These are phyloP conservation scores for Himalopsyche anomala DNA, from an alignment of 2,888 invertebrate genomes.

Conservation along the genomic window DNA sequence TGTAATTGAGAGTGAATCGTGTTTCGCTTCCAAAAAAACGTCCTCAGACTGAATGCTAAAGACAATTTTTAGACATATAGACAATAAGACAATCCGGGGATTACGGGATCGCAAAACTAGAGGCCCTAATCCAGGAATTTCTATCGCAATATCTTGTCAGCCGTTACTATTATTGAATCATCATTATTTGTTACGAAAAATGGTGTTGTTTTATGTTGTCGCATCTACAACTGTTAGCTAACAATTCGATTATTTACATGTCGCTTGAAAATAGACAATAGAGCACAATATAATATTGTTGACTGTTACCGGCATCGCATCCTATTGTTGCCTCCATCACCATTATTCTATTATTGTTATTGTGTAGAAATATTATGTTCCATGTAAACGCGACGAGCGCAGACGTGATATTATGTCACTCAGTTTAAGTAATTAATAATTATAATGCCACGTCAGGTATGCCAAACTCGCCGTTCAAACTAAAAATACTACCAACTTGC, in stretches of 20 bases:
- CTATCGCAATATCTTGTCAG: not conserved
- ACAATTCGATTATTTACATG: conserved; percentile 40
- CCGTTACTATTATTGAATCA: not conserved
- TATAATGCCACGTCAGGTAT: conserved; percentile 11
- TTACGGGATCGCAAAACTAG: too few species aligned
- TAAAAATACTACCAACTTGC: not conserved
- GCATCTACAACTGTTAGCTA: conserved; percentile 18
- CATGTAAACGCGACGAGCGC: not conserved
- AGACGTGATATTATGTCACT: conserved; percentile 25
- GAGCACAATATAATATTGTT: conserved; percentile 30
- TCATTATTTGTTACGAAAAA: conserved; percentile 5
- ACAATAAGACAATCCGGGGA: too few species aligned
- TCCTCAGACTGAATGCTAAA: too few species aligned
- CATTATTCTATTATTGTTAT: conserved; percentile 34
- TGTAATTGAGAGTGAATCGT: too few species aligned
- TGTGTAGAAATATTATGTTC: conserved; percentile 24
- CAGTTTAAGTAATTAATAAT: conserved; percentile 29
- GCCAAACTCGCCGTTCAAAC: not conserved
- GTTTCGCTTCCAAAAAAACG: too few species aligned
- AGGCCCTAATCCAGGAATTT: not conserved
- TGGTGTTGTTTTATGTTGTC: not conserved
- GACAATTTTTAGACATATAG: too few species aligned
- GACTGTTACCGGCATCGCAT: not conserved
- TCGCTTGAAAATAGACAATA: conserved; percentile 36
- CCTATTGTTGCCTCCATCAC: conserved; percentile 21